These are phyloP conservation scores for Gyrodactylus salaris DNA, from an alignment of 1,140 invertebrate species.

Conservation along the genomic window DNA sequence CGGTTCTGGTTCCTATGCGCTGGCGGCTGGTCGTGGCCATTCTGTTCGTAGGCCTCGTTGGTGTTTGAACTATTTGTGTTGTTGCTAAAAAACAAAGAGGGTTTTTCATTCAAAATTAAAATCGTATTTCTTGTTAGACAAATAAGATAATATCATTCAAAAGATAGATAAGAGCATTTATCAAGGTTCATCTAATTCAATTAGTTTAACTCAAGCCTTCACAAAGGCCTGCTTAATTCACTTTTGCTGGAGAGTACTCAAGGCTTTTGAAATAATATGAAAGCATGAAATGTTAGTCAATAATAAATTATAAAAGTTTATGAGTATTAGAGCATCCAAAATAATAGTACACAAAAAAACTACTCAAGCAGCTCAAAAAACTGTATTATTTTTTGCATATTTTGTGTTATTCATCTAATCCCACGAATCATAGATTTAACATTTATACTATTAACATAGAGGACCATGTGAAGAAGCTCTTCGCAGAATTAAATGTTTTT, in stretches of 20 bases:
- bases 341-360: no score
- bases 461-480: neutral
- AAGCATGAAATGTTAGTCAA: no score
- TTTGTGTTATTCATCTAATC: neutral
- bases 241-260: no score
- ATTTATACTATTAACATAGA: neutral
- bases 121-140: neutral
- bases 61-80: neutral
- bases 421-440: neutral
- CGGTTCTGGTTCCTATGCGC: no score
- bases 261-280: no score
- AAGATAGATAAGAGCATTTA: no score
- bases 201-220: no score
- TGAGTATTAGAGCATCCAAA: no score
- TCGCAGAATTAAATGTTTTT: neutral
- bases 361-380: neutral
- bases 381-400: neutral
- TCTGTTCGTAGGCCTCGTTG: no score
- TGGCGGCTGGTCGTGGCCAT: no score
- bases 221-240: neutral
- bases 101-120: neutral
- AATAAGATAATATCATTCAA: neutral
- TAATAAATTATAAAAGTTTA: no score
- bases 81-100: neutral
- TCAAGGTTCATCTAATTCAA: no score